Conservation (phyloP, 2,797 vertebrate species). For the Pogonophryne albipinna region DNA sequence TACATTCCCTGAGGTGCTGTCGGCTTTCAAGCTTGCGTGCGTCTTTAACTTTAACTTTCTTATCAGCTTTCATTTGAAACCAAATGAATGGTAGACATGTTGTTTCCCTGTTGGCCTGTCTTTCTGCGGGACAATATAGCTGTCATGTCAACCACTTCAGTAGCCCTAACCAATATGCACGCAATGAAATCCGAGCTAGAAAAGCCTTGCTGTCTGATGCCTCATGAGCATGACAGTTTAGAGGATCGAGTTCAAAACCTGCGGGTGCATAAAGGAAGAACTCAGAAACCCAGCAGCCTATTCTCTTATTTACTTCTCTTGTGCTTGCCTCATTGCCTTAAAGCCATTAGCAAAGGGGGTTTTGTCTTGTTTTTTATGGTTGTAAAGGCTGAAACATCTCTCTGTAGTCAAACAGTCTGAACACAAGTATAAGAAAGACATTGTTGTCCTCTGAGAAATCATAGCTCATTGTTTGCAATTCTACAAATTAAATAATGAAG, state of each 20-base stretch:
- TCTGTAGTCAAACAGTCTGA: neutral
- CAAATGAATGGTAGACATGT: slow-evolving; percentile 66
- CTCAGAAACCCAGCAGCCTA: slow-evolving; percentile 10
- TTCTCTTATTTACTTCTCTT: slow-evolving; percentile 22
- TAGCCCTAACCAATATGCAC: slow-evolving; percentile 40
- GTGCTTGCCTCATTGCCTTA: slow-evolving; percentile 40
- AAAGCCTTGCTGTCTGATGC: slow-evolving; percentile 46
- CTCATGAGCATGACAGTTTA: slow-evolving; percentile 45
- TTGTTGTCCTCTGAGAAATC: slow-evolving; percentile 51
- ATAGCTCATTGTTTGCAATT: slow-evolving; percentile 28
- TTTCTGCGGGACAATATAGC: slow-evolving; percentile 63
- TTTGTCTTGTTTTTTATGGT: slow-evolving; percentile 33
- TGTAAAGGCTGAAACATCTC: slow-evolving; percentile 28
- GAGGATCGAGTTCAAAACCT: slow-evolving; percentile 60
- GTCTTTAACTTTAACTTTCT: slow-evolving; percentile 36
- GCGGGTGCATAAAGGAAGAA: slow-evolving; percentile 23
- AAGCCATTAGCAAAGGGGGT: slow-evolving; percentile 22
- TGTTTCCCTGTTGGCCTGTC: slow-evolving; percentile 44
- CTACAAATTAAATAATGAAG: slow-evolving; percentile 12
- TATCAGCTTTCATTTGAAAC: slow-evolving; percentile 57
- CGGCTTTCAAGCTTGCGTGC: slow-evolving; percentile 16
- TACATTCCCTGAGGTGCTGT: slow-evolving; percentile 28
- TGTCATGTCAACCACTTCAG: slow-evolving; percentile 74
- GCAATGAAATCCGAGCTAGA: slow-evolving; percentile 68
- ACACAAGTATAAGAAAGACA: slow-evolving; percentile 37